Base-by-base conservation (phyloP, 2,888 invertebrate species). In the Leistus spinibarbis region DNA sequence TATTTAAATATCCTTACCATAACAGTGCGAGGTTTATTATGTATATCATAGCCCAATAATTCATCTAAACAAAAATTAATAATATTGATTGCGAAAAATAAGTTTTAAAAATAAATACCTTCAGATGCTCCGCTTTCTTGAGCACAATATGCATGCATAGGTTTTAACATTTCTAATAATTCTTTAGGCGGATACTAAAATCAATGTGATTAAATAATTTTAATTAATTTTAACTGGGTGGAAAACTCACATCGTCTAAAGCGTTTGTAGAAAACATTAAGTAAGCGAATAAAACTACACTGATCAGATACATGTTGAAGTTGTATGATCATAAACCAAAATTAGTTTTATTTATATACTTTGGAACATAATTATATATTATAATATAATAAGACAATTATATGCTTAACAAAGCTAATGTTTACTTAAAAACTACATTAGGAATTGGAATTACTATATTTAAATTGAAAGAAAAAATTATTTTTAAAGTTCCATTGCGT, bases 151-250 rank as follows among this genome's bases (percentile, higher is more conserved):
- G 69, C 73, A 72, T 77, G 78, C 10, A 77, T 57, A 10, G 78
- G 76, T 23, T 72, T 67, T 9, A 78, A 63, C 27, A 77, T 62
- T 68, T 77, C 78, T 54, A 64, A 5, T 17, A 78, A n/a, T 54
- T 77, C 78, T 40, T 65, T 60, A 9, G 78, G 78, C 13, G 77
- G 77, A 57, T 72, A 77, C 78, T 78, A 67, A 64, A 76, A 69
- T 23, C 20, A 76, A 72, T 60, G 0, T 10, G 20, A 19, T 60
- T 20, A 60, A 3, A 19, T 2, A 60, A 60, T 7, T 60, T 20
- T 9, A 16, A 60, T 17, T 10, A 5, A 19, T 60, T 3, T 1
- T 0, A 60, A 16, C 10, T 19, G 3, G 20, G 9, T 60, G n/a
- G n/a, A 60, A 19, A 60, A 19, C 60, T 60, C 13, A 40, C 60